phyloP scores from a whole-genome alignment of 2,797 vertebrate genomes.

The Gallinago solitaria region DNA sequence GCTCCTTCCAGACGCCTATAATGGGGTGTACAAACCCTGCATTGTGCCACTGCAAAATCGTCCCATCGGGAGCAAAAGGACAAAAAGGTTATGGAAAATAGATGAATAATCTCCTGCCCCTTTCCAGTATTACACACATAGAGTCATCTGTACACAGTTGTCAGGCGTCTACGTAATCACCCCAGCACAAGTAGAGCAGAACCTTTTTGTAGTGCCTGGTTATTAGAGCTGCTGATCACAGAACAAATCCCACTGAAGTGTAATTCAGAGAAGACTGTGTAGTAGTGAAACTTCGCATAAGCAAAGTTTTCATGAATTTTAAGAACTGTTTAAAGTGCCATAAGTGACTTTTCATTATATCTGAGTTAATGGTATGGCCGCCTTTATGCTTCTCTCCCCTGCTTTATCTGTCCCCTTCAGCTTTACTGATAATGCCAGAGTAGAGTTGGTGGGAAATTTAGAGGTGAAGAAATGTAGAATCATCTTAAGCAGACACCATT shows the following conservation, averaged over 20 bases:
- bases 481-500: neutral
- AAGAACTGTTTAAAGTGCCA: neutral
- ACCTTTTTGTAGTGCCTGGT: neutral
- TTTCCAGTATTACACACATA: neutral
- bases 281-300: neutral
- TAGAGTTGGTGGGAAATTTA: neutral
- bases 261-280: neutral
- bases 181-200: neutral
- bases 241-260: neutral
- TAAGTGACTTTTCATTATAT: neutral
- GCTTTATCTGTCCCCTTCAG: neutral
- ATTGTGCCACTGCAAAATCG: neutral
- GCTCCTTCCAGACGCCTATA: neutral
- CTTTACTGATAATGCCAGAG: neutral
- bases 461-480: neutral
- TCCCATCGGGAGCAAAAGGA: constrained; percentile 6
- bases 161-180: neutral
- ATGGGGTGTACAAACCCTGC: constrained; percentile 6
- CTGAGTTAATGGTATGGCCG: neutral
- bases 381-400: neutral
- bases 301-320: constrained; percentile 34
- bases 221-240: neutral
- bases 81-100: constrained; percentile 35
- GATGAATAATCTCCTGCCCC: neutral
- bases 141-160: neutral